phyloP scores from a whole-genome alignment of 2,797 vertebrate species.

The Spinus olivaceus region DNA sequence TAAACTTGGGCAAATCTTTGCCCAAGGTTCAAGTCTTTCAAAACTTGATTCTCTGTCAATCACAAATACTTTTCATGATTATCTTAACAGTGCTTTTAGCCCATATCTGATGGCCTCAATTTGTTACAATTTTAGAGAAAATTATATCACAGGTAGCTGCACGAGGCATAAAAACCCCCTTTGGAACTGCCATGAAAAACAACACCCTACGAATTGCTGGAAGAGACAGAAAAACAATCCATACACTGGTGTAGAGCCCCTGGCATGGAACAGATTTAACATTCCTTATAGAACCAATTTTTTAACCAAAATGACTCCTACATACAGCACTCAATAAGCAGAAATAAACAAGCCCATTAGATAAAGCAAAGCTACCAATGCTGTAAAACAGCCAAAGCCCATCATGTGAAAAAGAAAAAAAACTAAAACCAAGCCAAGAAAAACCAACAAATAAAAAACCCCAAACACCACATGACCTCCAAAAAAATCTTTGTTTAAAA shows the following conservation, averaged over 20 bases:
- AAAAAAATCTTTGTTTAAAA: neutral
- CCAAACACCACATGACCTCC: rapidly evolving
- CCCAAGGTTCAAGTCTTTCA: neutral
- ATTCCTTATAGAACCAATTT: neutral
- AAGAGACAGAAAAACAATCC: neutral
- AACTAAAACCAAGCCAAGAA: rapidly evolving
- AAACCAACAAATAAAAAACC: neutral
- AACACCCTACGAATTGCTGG: neutral
- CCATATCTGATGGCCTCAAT: neutral
- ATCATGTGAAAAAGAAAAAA: neutral
- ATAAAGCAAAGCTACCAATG: neutral
- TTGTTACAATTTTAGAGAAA: neutral
- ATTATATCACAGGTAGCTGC: neutral
- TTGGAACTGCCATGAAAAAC: neutral
- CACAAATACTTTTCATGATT: neutral
- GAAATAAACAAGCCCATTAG: neutral
- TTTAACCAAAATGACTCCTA: neutral
- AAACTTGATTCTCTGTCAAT: neutral
- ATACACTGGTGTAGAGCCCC: rapidly evolving
- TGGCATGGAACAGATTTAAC: neutral
- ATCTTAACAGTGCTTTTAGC: neutral
- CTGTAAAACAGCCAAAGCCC: neutral
- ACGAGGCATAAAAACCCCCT: neutral
- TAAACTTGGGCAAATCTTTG: neutral
- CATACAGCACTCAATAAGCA: neutral